phyloP scores from a whole-genome alignment of 2,888 invertebrate genomes.

The Anthrax anthrax region DNA sequence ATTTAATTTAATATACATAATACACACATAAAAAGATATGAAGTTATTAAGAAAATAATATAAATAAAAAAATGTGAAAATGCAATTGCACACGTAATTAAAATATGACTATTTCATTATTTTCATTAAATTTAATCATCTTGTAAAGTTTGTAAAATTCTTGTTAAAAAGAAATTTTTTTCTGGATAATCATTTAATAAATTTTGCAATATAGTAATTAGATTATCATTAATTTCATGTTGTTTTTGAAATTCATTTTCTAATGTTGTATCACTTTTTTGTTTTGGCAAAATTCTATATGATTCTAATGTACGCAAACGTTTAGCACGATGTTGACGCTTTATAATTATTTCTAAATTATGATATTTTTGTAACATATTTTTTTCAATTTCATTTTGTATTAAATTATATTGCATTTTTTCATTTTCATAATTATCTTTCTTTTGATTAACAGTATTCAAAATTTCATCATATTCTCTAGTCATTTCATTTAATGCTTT shows the following conservation, averaged over 20 bases:
- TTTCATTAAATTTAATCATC: slow-evolving; percentile 9
- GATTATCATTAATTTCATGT: slow-evolving; percentile 40
- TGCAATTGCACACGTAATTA: too few species aligned
- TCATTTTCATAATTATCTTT: slow-evolving; percentile 22
- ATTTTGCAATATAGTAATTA: slow-evolving; percentile 42
- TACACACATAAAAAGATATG: too few species aligned
- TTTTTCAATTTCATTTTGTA: slow-evolving; percentile 32
- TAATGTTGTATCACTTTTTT: slow-evolving; percentile 34
- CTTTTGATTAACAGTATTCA: slow-evolving; percentile 18
- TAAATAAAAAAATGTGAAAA: too few species aligned
- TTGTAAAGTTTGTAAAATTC: slow-evolving; percentile 39
- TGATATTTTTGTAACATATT: slow-evolving; percentile 27
- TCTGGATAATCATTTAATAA: slow-evolving; percentile 48
- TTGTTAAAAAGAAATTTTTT: slow-evolving; percentile 31
- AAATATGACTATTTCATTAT: too few species aligned
- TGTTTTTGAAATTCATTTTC: slow-evolving; percentile 42
- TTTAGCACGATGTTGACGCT: slow-evolving; percentile 53
- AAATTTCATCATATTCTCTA: slow-evolving; percentile 18
- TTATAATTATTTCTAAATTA: slow-evolving; percentile 44
- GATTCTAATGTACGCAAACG: slow-evolving; percentile 41
- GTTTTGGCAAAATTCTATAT: slow-evolving; percentile 20
- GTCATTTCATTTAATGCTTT: slow-evolving; percentile 19
- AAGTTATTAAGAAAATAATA: too few species aligned
- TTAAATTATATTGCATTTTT: slow-evolving; percentile 18
- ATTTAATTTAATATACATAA: too few species aligned